Evolutionary conservation across 2,888 invertebrate genomes (phyloP).

Genomic region (Drosophila birchii): DNA sequence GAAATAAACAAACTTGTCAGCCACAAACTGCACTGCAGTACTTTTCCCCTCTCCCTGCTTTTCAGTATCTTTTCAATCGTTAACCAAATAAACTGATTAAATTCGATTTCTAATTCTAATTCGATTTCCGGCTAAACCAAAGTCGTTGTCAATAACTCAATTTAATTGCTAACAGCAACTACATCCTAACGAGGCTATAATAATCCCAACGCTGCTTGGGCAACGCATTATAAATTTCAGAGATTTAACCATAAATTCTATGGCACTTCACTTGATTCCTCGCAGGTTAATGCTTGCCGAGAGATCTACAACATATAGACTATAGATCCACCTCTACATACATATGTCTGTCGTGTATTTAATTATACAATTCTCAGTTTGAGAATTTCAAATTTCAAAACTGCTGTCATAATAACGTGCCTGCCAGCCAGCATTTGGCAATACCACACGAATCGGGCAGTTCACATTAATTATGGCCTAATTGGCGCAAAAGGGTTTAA

Average conservation of each 20-base stretch:
- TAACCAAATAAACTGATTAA: slow-evolving; percentile 10
- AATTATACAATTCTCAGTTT: slow-evolving; percentile 56
- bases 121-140: slow-evolving; percentile 20
- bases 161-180: slow-evolving; percentile 26
- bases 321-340: slow-evolving; percentile 7
- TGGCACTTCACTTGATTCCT: slow-evolving; percentile 45
- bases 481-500: slow-evolving; percentile 49
- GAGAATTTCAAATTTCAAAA: slow-evolving; percentile 42
- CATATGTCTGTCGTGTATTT: slow-evolving; percentile 26
- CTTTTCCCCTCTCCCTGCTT: not conserved
- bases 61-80: not conserved
- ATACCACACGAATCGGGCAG: slow-evolving; percentile 44
- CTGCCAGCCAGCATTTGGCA: slow-evolving; percentile 47
- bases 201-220: slow-evolving; percentile 26
- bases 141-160: slow-evolving; percentile 33
- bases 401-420: slow-evolving; percentile 43
- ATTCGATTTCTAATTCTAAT: slow-evolving; percentile 13
- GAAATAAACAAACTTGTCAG: not conserved
- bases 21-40: not conserved
- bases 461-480: slow-evolving; percentile 61
- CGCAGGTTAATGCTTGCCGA: slow-evolving; percentile 65
- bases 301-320: slow-evolving; percentile 14
- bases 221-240: slow-evolving; percentile 35
- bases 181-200: slow-evolving; percentile 15
- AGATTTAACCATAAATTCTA: slow-evolving; percentile 37